Percentiles rank a stretch among this genome's conserved stretches.
Conservation (phyloP, 2,888 invertebrate species). For the Sphinx pinastri region DNA sequence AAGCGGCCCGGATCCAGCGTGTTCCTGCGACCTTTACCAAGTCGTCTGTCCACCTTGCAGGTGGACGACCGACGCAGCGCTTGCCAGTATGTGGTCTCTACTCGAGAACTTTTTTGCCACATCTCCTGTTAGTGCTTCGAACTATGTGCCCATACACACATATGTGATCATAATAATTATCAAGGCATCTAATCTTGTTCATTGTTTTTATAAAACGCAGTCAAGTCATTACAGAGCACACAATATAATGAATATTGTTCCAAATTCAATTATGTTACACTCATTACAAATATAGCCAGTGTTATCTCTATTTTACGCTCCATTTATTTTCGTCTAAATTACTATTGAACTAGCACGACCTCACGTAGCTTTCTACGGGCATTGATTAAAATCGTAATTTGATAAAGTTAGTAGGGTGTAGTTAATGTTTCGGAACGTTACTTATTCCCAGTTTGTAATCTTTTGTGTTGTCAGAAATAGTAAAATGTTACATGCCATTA, state of each 20-base stretch:
- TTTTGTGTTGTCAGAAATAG: neutral
- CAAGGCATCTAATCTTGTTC: no score
- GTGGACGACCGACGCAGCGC: no score
- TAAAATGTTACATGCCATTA: neutral
- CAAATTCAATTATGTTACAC: neutral
- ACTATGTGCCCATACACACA: no score
- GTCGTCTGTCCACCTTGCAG: no score
- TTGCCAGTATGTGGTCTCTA: no score
- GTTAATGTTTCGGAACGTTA: conserved; percentile 32
- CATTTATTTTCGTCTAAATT: conserved; percentile 29
- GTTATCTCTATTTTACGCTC: conserved; percentile 34
- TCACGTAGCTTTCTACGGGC: conserved; percentile 27
- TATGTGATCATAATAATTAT: no score
- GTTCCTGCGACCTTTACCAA: no score
- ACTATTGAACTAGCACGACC: conserved; percentile 37
- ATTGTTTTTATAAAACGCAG: no score
- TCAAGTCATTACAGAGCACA: neutral
- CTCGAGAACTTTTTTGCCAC: no score
- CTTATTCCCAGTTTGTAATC: conserved; percentile 18
- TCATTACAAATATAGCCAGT: neutral
- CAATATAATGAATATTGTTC: no score
- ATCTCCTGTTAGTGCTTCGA: no score
- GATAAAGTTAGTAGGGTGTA: conserved; percentile 22
- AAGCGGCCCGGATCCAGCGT: no score
- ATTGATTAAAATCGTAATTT: conserved; percentile 26